Percentiles rank a stretch among this genome's conserved stretches.
These are phyloP conservation scores for Elephantulus edwardii DNA, from an alignment of 2,113 vertebrate species.

Conservation along the genomic window DNA sequence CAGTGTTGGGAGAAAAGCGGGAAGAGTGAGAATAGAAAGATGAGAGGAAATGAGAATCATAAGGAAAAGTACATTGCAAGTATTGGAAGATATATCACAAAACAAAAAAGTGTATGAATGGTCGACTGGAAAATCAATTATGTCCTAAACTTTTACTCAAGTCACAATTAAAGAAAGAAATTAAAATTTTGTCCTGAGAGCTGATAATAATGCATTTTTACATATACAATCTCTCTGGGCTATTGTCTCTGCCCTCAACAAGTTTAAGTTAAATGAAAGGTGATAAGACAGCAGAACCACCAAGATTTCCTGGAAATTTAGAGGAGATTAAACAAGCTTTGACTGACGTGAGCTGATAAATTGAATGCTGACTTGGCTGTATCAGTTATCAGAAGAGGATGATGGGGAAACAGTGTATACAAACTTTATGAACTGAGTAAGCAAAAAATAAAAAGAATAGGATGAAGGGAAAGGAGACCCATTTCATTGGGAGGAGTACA, in stretches of 20 bases:
- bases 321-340: neutral
- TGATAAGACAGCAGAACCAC: neutral
- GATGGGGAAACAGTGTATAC: too few relatives aligned
- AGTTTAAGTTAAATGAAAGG: slow-evolving; percentile 37
- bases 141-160: too few relatives aligned
- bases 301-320: neutral
- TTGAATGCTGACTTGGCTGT: neutral
- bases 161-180: too few relatives aligned
- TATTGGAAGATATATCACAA: too few relatives aligned
- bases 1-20: too few relatives aligned
- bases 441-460: too few relatives aligned
- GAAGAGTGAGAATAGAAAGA: too few relatives aligned
- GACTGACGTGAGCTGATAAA: neutral
- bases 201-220: neutral
- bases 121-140: too few relatives aligned
- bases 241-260: neutral
- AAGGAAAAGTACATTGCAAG: too few relatives aligned
- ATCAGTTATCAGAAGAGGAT: neutral
- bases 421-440: too few relatives aligned
- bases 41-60: too few relatives aligned
- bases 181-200: slow-evolving; percentile 2
- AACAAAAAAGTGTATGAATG: too few relatives aligned
- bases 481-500: neutral
- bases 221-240: neutral
- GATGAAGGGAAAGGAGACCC: neutral